Base-by-base conservation (phyloP, 2,797 vertebrate species). In the Argentina silus region DNA sequence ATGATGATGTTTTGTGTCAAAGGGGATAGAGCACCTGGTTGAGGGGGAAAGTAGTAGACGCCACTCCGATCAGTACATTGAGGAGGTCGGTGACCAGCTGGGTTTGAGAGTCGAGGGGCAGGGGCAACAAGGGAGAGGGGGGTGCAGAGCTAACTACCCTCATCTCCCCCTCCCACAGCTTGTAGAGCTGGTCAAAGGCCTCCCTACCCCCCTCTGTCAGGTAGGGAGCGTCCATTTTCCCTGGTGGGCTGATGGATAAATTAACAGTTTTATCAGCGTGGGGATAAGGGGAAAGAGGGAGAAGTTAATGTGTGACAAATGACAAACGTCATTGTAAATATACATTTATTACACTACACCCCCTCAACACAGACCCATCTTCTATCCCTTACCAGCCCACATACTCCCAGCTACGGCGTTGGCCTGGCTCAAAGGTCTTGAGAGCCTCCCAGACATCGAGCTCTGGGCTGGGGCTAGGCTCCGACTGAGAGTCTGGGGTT, bases 401-500 rank as follows among this genome's bases (percentile, higher is more conserved):
- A 69, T 94, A 94, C 84, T 99, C 98, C 98, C 98, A 99, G 85
- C 96, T 98, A 80, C 97, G 93, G 2, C 95, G 89, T 81, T 91
- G 95, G 80, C 94, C 95, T 44, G 97, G 95, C 84, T 95, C 93
- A 0, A 96, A 99, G 0, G 93, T 96, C 47, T 94, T 92, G 17
- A 95, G 91, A 1, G 95, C 96, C 63, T 98, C 97, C 98, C 98
- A 99, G 45, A 97, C 64, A 66, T 99, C 97, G 44, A 95, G 51
- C 73, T 98, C 97, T 0, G 97, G 96, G 73, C 95, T 90, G 15
- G 95, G 79, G 65, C 96, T 98, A 0, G 95, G 90, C 86, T 98
- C 97, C 23, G 97, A 98, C 89, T 97, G 96, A 47, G 98, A 99
- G 87, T 99, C 98, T 27, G 98, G 98, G 60, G 97, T 98, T 89